Base-by-base conservation (phyloP, 2,797 vertebrate species). In the Acipenser transmontanus region DNA sequence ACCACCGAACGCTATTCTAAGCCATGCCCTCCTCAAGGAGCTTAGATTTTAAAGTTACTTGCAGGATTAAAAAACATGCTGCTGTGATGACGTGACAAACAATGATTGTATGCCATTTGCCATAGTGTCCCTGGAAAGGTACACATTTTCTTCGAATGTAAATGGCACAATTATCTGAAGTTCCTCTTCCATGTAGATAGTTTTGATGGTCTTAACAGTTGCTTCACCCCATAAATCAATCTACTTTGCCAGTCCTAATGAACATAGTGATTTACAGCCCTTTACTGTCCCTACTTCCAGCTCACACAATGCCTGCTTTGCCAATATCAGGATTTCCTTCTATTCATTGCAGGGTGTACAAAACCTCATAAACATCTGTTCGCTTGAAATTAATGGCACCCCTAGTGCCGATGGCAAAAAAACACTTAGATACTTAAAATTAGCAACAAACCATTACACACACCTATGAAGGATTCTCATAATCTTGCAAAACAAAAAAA, bases 261-360 rank as follows among this genome's bases (percentile, higher is more conserved):
- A 88, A 80, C 71, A 34, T 34, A 80, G 82, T 78, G 88, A 89
- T 90, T 93, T 90, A 91, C 69, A 75, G 82, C 80, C 74, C 80
- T 81, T 85, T 80, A 77, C 71, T 3, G 62, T 77, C 68, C 84
- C 82, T 84, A 81, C 72, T 82, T 83, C 85, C 75, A 74, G 78
- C 73, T 63, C 61, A 48, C 80, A 75, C 81, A 71, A 79, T 77
- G 78, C 68, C 72, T 80, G 73, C 72, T 34, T 70, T 74, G 71
- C 67, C 75, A 70, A 83, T 78, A 49, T 80, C 56, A 80, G 84
- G 64, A 62, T 76, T 77, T 80, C 74, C 80, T 71, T 77, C 81
- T 80, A 81, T 76, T 10, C 11, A 71, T 67, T 74, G 72, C 66
- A 68, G 51, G 68, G 71, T 72, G 73, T 79, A 68, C 71, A 78